These are phyloP conservation scores for Notarius lentiginosus DNA, from an alignment of 2,113 vertebrate species.

Conservation along the genomic window DNA sequence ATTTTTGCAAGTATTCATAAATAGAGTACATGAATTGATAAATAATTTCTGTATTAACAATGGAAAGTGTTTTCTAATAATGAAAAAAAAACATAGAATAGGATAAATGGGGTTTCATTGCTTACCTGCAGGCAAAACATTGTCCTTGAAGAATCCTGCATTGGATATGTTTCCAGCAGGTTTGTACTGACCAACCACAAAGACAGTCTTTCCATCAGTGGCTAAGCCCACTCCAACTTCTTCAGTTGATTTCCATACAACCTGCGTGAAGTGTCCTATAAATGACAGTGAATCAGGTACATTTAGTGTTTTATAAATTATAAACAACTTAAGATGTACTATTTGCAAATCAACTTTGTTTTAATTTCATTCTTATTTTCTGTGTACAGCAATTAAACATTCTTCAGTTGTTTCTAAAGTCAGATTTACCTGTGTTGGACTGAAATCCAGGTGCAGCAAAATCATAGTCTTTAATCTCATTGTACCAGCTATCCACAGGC, in stretches of 20 bases:
- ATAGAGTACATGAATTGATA: no score
- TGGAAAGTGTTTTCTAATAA: not conserved
- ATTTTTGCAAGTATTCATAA: no score
- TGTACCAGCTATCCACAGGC: constrained; percentile 56
- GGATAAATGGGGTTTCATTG: not conserved
- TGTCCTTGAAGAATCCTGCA: constrained; percentile 47
- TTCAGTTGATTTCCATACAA: constrained; percentile 57
- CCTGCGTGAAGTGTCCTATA: constrained; percentile 64
- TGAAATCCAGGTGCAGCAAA: constrained; percentile 45
- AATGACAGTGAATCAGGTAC: not conserved
- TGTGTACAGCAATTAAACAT: not conserved
- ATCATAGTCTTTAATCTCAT: constrained; percentile 58
- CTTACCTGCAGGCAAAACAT: constrained; percentile 50
- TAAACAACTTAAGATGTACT: no score
- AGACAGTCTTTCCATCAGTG: constrained; percentile 43
- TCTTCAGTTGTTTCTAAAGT: not conserved
- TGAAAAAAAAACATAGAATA: not conserved
- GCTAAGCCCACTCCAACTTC: constrained; percentile 58
- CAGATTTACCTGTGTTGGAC: constrained; percentile 45
- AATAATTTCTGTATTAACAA: not conserved
- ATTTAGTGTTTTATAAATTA: not conserved
- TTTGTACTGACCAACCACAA: constrained; percentile 56
- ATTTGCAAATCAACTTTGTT: no score
- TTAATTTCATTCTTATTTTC: no score
- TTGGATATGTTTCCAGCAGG: constrained; percentile 52